Base-by-base conservation (phyloP, 2,888 invertebrate genomes). In the Melieria picta region DNA sequence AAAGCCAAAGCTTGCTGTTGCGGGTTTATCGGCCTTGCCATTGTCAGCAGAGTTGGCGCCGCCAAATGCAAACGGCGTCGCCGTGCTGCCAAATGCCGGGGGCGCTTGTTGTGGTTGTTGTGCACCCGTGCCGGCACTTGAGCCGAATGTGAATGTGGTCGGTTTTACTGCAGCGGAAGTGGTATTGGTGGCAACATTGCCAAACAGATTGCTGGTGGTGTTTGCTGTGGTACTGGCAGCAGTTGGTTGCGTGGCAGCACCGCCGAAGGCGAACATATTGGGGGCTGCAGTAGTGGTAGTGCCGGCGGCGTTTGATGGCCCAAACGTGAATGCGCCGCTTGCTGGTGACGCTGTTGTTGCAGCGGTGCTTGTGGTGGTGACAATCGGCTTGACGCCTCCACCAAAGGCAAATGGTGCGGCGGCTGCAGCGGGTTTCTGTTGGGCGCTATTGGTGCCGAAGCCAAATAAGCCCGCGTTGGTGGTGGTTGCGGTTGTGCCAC, bases 21-120 rank as follows among this genome's bases (percentile, higher is more conserved):
- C 30, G 30, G 30, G 11, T 42, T 4, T 61, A 46, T n/a, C 13
- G 65, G 13, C 46, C 46, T 47, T 43, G 56, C 47, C 43, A n/a
- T 65, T 13, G 16, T 16, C 16, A 11, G 67, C 42, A 13, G 57
- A 43, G 48, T 62, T 7, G 43, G 72, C 67, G 10, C 74, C 50
- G 13, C 76, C 75, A 72, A 82, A 80, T 5, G 78, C 63, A 58
- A 76, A 79, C 48, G 71, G 69, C 7, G 47, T 70, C 5, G 64
- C 4, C 16, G 65, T 11, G 2, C 1, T 79, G 42, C 5, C 77
- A 68, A 13, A 45, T 73, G 65, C 74, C 9, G 46, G 43, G 7
- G 6, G 69, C 68, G 30, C 30, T 76, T 60, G 72, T 47, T 6
- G 30, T 30, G 30, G 30, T 30, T 30, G 30, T 30, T 30, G 30